Base-by-base conservation (phyloP, 2,113 vertebrate genomes). In the Patagioenas fasciata region DNA sequence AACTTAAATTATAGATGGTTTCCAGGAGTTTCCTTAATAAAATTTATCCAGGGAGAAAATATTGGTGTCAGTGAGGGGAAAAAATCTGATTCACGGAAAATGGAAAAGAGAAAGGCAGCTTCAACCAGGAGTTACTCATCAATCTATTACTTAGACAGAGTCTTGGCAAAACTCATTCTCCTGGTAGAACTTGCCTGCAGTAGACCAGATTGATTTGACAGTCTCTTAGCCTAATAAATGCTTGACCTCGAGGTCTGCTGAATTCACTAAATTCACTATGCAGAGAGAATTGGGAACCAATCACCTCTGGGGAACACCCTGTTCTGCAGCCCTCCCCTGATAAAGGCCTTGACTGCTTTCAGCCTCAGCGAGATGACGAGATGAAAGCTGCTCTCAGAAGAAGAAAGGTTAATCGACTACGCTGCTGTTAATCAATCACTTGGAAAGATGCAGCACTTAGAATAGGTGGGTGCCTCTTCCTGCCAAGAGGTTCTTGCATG, bases 161-260 rank as follows among this genome's bases (percentile, higher is more conserved):
- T 66, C 95, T 94, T 97, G 97, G 97, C 97, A 95, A 96, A 96
- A 93, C 28, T 77, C 83, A 80, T 93, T 75, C 92, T 96, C 91
- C 80, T 95, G 92, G 95, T 95, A 79, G 96, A 95, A 96, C 88
- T 91, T 93, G 95, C 94, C 95, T 93, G 93, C 89, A 97, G 96
- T 93, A 91, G 89, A 83, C 91, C 89, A 92, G 94, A 97, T 97
- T 97, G 97, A 97, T 97, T 92, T 96, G 95, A 96, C 96, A 97
- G 94, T 97, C 97, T 97, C 93, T 97, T 96, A 96, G 95, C 95
- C 97, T 97, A 97, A 97, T 97, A 97, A 97, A 97, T 94, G 94
- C 80, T 64, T 97, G 97, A 97, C 97, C 97, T 91, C 89, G 14
- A 95, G 96, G 97, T 97, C 93, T 95, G 94, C 96, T 97, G 97